These are phyloP conservation scores for Dryococelus australis DNA, from an alignment of 2,888 invertebrate species.

Conservation along the genomic window DNA sequence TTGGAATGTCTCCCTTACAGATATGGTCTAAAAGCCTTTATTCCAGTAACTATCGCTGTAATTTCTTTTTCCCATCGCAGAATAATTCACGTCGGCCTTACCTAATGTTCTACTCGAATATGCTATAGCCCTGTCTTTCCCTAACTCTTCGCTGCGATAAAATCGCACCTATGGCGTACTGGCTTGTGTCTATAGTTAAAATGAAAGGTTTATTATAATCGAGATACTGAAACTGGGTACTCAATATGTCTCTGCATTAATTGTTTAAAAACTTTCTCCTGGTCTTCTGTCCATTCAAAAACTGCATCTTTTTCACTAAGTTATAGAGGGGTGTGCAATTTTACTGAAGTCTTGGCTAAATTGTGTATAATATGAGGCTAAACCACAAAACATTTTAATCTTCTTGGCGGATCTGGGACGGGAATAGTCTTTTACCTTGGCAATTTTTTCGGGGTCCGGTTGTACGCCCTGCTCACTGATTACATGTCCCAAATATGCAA, in stretches of 20 bases:
- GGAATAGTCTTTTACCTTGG: no score
- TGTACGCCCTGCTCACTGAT: constrained; percentile 40
- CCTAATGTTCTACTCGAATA: constrained; percentile 38
- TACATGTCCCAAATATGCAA: neutral
- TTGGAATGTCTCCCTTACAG: constrained; percentile 39
- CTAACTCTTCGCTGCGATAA: constrained; percentile 34
- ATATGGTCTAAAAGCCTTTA: constrained; percentile 38
- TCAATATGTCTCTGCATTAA: constrained; percentile 17
- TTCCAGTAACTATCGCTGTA: constrained; percentile 40
- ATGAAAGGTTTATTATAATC: constrained; percentile 37
- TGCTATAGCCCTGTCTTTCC: constrained; percentile 37
- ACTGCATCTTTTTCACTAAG: neutral
- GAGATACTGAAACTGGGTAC: constrained; percentile 27
- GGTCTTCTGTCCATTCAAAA: constrained; percentile 27
- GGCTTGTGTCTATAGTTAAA: constrained; percentile 37
- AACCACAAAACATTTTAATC: constrained; percentile 26
- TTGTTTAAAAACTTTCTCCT: constrained; percentile 17
- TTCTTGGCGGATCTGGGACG: neutral
- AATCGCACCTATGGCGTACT: constrained; percentile 33
- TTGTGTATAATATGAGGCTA: constrained; percentile 33
- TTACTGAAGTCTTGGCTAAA: constrained; percentile 39
- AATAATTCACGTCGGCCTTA: constrained; percentile 34
- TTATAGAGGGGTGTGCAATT: constrained; percentile 34
- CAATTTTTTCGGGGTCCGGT: constrained; percentile 32
- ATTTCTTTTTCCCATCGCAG: constrained; percentile 37